Conservation (phyloP, 1,140 invertebrate species). For the Drosophila kohkoa region DNA sequence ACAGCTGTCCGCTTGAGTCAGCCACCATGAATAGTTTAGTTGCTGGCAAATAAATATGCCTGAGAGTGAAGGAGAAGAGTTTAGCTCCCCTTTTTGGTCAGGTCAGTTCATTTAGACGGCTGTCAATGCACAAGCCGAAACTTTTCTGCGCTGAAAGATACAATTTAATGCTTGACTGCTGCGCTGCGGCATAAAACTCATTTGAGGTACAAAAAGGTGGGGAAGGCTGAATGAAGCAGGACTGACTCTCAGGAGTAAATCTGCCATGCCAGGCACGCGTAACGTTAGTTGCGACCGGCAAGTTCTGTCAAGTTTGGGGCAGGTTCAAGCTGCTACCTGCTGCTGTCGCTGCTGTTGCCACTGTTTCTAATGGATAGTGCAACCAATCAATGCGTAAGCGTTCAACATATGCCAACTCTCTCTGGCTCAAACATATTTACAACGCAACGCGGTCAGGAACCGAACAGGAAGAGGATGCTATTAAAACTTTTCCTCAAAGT, state of each 20-base stretch:
- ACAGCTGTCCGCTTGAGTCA: constrained; percentile 6
- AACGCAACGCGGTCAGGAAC: constrained; percentile 1
- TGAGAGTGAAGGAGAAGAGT: not conserved
- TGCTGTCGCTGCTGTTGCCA: constrained; percentile 7
- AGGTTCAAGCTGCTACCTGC: constrained; percentile 34
- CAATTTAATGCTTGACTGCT: constrained; percentile 79
- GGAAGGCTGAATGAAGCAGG: not conserved
- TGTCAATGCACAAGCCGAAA: constrained; percentile 52
- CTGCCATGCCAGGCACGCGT: constrained; percentile 67
- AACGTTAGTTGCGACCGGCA: constrained; percentile 19
- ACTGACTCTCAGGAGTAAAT: constrained; percentile 27
- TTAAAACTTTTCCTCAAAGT: constrained; percentile 74
- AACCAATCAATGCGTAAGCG: constrained; percentile 71
- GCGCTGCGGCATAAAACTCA: constrained; percentile 58
- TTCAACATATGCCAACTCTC: constrained; percentile 64
- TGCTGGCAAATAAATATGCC: constrained; percentile 32
- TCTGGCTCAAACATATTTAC: constrained; percentile 49
- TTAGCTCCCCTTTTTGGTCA: not conserved
- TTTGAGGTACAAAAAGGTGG: not conserved
- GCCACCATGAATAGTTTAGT: constrained; percentile 5
- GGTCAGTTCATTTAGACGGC: constrained; percentile 43
- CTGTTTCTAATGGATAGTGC: constrained; percentile 47
- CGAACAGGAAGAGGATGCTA: constrained; percentile 50
- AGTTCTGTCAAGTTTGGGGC: constrained; percentile 35
- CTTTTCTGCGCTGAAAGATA: constrained; percentile 66